A percentile compares a stretch with the other conserved stretches of the same genome.
These are phyloP conservation scores for Drosophila pullipes DNA, from an alignment of 2,888 invertebrate species.

Conservation along the genomic window DNA sequence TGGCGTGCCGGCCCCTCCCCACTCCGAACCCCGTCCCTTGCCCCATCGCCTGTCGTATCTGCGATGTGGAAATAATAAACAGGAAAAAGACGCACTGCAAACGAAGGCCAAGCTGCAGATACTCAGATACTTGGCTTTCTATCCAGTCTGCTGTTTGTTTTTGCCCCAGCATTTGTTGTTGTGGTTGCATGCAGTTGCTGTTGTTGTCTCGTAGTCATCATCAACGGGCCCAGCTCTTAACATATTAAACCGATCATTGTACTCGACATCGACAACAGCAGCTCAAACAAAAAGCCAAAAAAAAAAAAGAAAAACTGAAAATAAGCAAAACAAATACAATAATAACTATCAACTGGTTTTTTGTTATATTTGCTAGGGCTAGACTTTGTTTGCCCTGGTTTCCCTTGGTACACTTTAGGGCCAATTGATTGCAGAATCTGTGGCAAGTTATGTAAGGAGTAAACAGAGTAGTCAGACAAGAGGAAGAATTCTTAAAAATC, in stretches of 20 bases:
- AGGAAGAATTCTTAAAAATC: neutral
- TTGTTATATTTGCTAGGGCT: conserved; percentile 16
- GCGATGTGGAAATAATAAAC: conserved; percentile 70
- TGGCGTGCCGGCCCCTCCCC: conserved; percentile 33
- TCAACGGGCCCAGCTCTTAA: conserved; percentile 58
- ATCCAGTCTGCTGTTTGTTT: conserved; percentile 50
- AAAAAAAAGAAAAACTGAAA: neutral
- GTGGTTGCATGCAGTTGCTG: conserved; percentile 25
- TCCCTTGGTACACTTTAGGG: neutral
- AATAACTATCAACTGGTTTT: conserved; percentile 34
- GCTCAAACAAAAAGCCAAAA: conserved; percentile 58
- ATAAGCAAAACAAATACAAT: conserved; percentile 41
- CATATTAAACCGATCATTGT: conserved; percentile 85
- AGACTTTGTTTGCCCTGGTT: conserved; percentile 49
- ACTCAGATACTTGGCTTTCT: conserved; percentile 38
- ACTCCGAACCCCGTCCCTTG: neutral
- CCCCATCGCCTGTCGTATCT: conserved; percentile 1
- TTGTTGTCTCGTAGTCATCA: conserved; percentile 30
- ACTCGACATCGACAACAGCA: conserved; percentile 73
- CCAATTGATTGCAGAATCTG: conserved; percentile 16
- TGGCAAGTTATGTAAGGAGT: neutral
- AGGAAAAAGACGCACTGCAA: conserved; percentile 59
- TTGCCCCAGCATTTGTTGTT: conserved; percentile 33
- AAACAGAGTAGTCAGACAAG: neutral
- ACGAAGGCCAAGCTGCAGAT: conserved; percentile 57